Percentiles rank a stretch among this genome's conserved stretches.
Conservation (phyloP, 2,888 invertebrate genomes). For the Platerodrilus igneus region DNA sequence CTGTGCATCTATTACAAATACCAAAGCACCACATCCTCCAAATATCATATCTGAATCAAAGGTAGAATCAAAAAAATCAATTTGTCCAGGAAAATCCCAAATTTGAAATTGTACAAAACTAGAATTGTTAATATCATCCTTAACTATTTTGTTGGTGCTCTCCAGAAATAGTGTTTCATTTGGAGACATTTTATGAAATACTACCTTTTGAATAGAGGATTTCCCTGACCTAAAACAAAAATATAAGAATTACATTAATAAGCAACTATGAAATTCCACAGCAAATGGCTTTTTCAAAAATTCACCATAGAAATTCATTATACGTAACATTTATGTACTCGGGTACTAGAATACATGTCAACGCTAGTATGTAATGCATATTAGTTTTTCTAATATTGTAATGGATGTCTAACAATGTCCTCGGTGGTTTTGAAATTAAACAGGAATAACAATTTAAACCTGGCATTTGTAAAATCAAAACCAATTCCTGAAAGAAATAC, state of each 20-base stretch:
- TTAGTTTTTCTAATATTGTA: too few relatives aligned
- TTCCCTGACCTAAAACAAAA: constrained; percentile 82
- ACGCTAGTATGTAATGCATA: too few relatives aligned
- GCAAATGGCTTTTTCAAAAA: too few relatives aligned
- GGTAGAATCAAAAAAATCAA: constrained; percentile 93
- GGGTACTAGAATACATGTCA: too few relatives aligned
- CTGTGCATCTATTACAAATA: constrained; percentile 99
- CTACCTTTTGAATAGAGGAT: constrained; percentile 98
- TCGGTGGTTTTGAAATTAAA: too few relatives aligned
- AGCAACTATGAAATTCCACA: too few relatives aligned
- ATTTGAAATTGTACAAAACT: constrained; percentile 99
- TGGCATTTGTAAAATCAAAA: too few relatives aligned
- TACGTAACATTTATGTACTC: too few relatives aligned
- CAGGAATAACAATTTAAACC: too few relatives aligned
- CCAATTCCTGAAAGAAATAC: too few relatives aligned
- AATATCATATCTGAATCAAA: constrained; percentile 96
- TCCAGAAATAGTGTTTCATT: constrained; percentile 98
- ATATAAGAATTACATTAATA: constrained; percentile 10
- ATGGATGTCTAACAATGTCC: too few relatives aligned
- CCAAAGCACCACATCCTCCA: constrained; percentile 93
- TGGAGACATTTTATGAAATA: constrained; percentile 99
- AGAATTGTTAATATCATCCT: constrained; percentile 95
- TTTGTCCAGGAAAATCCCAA: constrained; percentile 99
- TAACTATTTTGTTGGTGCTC: constrained; percentile 96
- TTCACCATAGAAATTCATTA: too few relatives aligned